Evolutionary conservation across 2,888 invertebrate species (phyloP).

Genomic region (Biston betularia): DNA sequence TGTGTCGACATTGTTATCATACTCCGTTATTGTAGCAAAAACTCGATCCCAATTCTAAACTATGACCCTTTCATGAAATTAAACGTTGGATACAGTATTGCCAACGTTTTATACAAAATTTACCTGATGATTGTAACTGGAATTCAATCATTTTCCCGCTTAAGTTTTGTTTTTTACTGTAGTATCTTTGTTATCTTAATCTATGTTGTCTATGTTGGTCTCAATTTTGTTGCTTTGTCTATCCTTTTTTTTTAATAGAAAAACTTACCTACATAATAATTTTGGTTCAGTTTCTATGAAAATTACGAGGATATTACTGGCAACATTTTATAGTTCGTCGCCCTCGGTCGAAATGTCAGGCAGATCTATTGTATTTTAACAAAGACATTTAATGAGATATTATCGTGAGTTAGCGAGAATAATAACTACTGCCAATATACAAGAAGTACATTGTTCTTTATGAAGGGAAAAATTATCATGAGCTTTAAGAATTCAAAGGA

Average conservation of each 20-base stretch:
- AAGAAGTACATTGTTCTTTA: conserved; percentile 25
- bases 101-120: conserved; percentile 7
- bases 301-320: neutral
- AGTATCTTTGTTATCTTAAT: neutral
- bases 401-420: conserved; percentile 38
- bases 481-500: conserved; percentile 9
- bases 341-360: conserved; percentile 24
- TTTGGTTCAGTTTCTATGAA: neutral
- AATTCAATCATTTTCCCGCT: neutral
- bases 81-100: conserved; percentile 2
- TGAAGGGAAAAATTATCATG: conserved; percentile 28
- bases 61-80: conserved; percentile 22
- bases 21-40: conserved; percentile 22
- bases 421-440: conserved; percentile 33
- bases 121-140: neutral
- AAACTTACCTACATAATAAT: too few species aligned
- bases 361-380: conserved; percentile 28
- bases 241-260: too few species aligned
- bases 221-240: too few species aligned
- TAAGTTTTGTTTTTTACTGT: neutral
- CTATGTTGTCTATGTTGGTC: neutral
- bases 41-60: conserved; percentile 19
- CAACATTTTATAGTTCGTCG: conserved; percentile 16
- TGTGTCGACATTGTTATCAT: conserved; percentile 10
- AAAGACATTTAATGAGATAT: conserved; percentile 40